phyloP scores from a whole-genome alignment of 2,113 vertebrate species.

The Eudorcas thomsonii region DNA sequence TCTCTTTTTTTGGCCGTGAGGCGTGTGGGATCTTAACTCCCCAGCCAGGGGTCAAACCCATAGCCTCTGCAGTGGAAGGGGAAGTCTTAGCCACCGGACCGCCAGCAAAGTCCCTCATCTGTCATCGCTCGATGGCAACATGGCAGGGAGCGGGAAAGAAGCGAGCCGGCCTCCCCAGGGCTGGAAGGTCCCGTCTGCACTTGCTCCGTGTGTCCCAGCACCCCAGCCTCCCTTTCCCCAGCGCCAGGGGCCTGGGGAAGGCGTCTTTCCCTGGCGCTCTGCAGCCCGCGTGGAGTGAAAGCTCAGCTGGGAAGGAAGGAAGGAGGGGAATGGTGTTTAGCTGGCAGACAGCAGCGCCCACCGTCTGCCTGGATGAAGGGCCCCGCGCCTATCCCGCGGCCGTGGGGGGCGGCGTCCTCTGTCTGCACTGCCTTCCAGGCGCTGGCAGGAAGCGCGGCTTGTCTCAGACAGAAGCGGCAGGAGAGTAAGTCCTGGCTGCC shows the following conservation, averaged over 20 bases:
- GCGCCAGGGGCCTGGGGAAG: background rate
- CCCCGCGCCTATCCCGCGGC: too few relatives aligned
- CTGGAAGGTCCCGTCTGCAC: background rate
- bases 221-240: background rate
- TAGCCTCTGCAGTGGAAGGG: background rate
- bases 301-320: background rate
- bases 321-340: background rate
- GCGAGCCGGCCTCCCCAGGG: background rate
- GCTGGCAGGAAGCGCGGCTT: background rate
- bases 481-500: background rate
- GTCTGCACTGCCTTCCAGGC: background rate
- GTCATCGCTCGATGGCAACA: background rate
- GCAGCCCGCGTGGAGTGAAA: background rate
- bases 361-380: background rate
- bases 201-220: background rate
- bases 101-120: background rate
- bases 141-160: background rate
- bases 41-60: background rate
- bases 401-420: background rate
- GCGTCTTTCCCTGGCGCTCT: background rate
- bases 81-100: background rate
- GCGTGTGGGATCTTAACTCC: background rate
- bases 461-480: background rate
- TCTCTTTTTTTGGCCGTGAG: background rate
- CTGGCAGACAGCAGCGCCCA: background rate